These are phyloP conservation scores for Peromyscus attwateri DNA, from an alignment of 2,797 vertebrate genomes.

Conservation along the genomic window DNA sequence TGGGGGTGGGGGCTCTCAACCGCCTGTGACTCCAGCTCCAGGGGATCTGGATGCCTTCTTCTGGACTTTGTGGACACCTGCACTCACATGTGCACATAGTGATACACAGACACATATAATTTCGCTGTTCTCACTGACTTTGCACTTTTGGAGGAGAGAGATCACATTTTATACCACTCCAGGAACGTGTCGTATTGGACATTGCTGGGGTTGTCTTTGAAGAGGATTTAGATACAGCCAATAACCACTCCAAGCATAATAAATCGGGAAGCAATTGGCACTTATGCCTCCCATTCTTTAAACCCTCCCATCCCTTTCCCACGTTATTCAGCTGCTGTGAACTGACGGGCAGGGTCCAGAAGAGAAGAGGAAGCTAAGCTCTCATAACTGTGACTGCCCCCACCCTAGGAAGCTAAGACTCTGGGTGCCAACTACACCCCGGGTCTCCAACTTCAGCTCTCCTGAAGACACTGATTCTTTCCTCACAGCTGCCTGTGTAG, in stretches of 20 bases:
- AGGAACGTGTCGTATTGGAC: not conserved
- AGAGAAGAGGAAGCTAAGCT: not conserved
- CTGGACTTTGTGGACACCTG: not conserved
- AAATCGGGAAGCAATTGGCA: not conserved
- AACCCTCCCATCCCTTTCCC: not conserved
- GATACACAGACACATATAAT: not conserved
- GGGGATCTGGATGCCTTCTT: not conserved
- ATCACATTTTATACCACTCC: not conserved
- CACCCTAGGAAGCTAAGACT: not conserved
- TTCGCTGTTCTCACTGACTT: not conserved
- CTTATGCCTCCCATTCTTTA: not conserved
- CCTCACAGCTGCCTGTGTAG: not conserved
- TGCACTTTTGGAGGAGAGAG: not conserved
- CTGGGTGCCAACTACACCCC: not conserved
- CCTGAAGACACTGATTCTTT: not conserved
- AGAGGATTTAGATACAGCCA: not conserved
- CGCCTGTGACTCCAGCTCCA: not conserved
- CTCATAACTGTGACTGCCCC: not conserved
- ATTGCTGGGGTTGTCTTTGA: conserved; percentile 25
- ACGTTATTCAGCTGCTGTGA: not conserved
- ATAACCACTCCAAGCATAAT: not conserved
- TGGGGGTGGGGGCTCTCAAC: not conserved
- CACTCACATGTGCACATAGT: not conserved
- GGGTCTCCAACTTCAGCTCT: not conserved
- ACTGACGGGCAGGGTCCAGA: not conserved